Percentiles rank a stretch among this genome's conserved stretches.
Evolutionary conservation across 1,140 invertebrate species (phyloP).

Genomic region (Drosophila grimshawi): DNA sequence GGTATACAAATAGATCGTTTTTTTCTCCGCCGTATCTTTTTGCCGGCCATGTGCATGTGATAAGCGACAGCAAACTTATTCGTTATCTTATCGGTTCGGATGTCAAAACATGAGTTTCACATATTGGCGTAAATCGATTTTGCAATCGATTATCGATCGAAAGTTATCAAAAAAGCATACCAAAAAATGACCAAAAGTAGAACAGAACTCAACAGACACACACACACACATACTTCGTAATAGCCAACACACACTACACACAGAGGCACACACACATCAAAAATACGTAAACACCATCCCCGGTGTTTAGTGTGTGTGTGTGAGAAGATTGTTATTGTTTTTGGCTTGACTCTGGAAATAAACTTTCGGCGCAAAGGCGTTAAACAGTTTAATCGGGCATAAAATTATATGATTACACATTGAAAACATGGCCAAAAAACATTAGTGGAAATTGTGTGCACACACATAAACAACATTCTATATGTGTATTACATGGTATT

Average conservation of each 20-base stretch:
- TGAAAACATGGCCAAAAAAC: slow-evolving; percentile 41
- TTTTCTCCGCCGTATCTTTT: not conserved
- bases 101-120: slow-evolving; percentile 30
- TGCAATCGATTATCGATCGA: slow-evolving; percentile 69
- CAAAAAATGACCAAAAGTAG: slow-evolving; percentile 29
- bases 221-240: slow-evolving; percentile 61
- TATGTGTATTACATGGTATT: not conserved
- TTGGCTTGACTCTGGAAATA: slow-evolving; percentile 61
- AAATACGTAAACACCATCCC: slow-evolving; percentile 41
- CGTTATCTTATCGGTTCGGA: slow-evolving; percentile 36
- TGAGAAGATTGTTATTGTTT: slow-evolving; percentile 9
- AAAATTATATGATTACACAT: slow-evolving; percentile 70
- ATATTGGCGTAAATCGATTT: slow-evolving; percentile 22
- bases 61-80: slow-evolving; percentile 27
- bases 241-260: slow-evolving; percentile 53
- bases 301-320: slow-evolving; percentile 8
- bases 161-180: slow-evolving; percentile 42
- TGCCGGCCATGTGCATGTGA: slow-evolving; percentile 42
- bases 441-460: slow-evolving; percentile 36
- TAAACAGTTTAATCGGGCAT: slow-evolving; percentile 70
- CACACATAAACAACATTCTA: not conserved
- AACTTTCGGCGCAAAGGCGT: slow-evolving; percentile 63
- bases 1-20: slow-evolving; percentile 16
- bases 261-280: not conserved
- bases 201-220: slow-evolving; percentile 27